Evolutionary conservation across 2,888 invertebrate species (phyloP), one percentile per base, ranked within the genome.

Genomic region (Germaria angustata): DNA sequence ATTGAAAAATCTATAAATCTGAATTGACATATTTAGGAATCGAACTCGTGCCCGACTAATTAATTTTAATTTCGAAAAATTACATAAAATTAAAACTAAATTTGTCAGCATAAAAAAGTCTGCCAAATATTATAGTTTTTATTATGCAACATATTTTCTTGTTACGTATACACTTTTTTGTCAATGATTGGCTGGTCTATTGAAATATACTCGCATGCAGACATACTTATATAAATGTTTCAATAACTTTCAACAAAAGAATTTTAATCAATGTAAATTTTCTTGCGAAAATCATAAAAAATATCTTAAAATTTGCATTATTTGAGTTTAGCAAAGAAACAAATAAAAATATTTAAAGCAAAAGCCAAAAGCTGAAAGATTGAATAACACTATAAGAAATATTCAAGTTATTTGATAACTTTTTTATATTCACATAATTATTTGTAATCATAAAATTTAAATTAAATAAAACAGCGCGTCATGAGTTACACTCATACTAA

Each of bases 381-480:
- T 24, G 13, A 24, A 51, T 51, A 51, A 51, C 20, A 69, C 68
- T 39, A 0, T 24, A 72, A 49, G n/a, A 2, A 2, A 49, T 41
- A 41, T 65, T 53, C 36, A 41, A 34, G 11, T 41, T 39, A 44
- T 32, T 36, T 69, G 17, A 2, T 57, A 6, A 34, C 41, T 20
- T 15, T 2, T n/a, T 20, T 51, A 2, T 28, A 46, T 65, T 73
- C 59, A 59, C 72, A 79, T 66, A 22, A 59, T 72, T 68, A 66
- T 49, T 57, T 46, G 15, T 9, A 72, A 63, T 46, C 72, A 63
- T 63, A 72, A 57, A 59, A 73, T 59, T 66, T 0, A 55, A 59
- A 65, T 66, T 63, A 49, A 65, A 11, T 61, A n/a, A n/a, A 49
- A n/a, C 49, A 39, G 34, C 36, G 11, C 44, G 11, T 11, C 32